Conservation (phyloP, 2,113 vertebrate genomes). For the Sapayoa aenigma region DNA sequence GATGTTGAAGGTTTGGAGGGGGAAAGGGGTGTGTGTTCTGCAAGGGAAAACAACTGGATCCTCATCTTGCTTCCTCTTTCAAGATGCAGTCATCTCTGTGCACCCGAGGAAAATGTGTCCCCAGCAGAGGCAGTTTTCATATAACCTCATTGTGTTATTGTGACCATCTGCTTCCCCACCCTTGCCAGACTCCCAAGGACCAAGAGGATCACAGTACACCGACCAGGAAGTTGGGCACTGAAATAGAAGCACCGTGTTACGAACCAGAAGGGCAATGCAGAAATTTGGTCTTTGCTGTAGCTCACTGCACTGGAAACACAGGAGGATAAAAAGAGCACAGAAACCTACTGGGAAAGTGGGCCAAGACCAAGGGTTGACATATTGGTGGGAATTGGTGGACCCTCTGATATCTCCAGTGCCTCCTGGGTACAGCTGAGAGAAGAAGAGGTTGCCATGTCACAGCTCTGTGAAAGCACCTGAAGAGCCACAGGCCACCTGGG, state of each 20-base stretch:
- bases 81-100: neutral
- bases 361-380: neutral
- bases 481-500: neutral
- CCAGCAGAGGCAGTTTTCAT: neutral
- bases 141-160: neutral
- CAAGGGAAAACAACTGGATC: neutral
- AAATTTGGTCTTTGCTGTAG: neutral
- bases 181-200: constrained; percentile 7
- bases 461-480: neutral
- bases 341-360: neutral
- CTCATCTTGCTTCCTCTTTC: neutral
- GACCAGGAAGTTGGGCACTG: neutral
- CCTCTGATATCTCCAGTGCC: neutral
- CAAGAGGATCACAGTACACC: neutral
- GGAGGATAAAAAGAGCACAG: neutral
- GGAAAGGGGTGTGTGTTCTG: neutral
- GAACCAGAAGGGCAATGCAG: neutral
- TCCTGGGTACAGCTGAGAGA: neutral
- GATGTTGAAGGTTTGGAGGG: neutral
- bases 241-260: neutral
- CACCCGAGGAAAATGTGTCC: neutral
- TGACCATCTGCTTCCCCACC: constrained; percentile 24
- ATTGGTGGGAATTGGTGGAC: neutral
- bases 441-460: neutral
- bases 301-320: neutral